These are phyloP conservation scores for Darevskia mixta DNA, from an alignment of 2,797 vertebrate genomes.

Conservation along the genomic window DNA sequence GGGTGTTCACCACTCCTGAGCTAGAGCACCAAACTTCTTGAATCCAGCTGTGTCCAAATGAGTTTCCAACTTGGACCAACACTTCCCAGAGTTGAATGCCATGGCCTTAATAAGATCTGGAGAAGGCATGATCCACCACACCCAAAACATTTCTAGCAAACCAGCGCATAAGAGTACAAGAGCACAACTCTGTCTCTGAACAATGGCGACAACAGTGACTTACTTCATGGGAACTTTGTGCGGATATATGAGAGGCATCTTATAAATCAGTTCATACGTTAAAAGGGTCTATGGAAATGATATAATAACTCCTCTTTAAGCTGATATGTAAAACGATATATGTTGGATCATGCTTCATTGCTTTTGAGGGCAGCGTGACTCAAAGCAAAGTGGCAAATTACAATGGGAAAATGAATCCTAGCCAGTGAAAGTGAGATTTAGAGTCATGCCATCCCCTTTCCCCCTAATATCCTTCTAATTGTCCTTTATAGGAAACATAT, in stretches of 20 bases:
- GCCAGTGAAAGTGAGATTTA: conserved; percentile 40
- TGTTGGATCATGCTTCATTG: conserved; percentile 18
- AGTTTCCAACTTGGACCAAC: neutral
- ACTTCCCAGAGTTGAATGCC: neutral
- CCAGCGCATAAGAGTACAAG: conserved; percentile 11
- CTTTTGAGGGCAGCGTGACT: conserved; percentile 26
- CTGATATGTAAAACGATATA: conserved; percentile 38
- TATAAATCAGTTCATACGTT: conserved; percentile 22
- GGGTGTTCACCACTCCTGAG: neutral
- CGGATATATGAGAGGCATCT: conserved; percentile 11
- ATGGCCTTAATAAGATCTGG: neutral
- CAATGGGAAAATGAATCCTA: conserved; percentile 39
- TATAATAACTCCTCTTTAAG: conserved; percentile 15
- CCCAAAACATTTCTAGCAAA: conserved; percentile 33
- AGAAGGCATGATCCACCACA: conserved; percentile 14
- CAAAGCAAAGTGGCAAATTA: conserved; percentile 26
- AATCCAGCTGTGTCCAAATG: neutral
- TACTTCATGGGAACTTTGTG: conserved; percentile 29
- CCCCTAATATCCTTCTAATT: conserved; percentile 33
- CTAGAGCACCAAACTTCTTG: neutral
- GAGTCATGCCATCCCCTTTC: conserved; percentile 35
- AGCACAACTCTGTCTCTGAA: neutral
- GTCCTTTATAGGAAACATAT: conserved; percentile 42
- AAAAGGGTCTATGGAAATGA: conserved; percentile 15
- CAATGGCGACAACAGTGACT: neutral